Evolutionary conservation across 2,888 invertebrate genomes (phyloP), one percentile per base, ranked within the genome.

Genomic region (Apamea monoglypha): DNA sequence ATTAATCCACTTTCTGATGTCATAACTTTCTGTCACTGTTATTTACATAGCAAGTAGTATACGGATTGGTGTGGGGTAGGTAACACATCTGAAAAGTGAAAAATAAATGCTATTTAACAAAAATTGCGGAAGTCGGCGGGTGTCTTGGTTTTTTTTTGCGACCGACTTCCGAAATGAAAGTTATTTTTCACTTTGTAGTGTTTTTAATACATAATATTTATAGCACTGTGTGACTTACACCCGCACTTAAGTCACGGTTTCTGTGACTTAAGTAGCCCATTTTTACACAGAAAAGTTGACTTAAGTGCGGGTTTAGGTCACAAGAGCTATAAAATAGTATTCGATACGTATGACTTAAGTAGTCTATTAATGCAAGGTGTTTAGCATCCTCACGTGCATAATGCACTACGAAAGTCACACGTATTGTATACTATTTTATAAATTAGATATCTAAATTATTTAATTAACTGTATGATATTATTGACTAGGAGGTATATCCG

Each of bases 401-500:
- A n/a, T 59, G 12, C 4, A n/a, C n/a, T n/a, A 12, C 25, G 0
- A n/a, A 56, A 56, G n/a, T 59, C 56, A 59, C n/a, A 59, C 4
- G 12, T n/a, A 14, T 59, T 12, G 12, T n/a, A n/a, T 12, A 25
- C 12, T 25, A 25, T 10, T 36, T 36, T 18, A n/a, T 12, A 71
- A 10, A 1, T 36, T 36, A 36, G n/a, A 36, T 36, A 7, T 36
- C 12, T 61, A 61, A 21, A n/a, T 61, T 4, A 36, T 71, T 7
- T 14, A 21, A 71, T 63, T 61, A 71, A 36, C 63, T n/a, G 36
- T 36, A 59, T 59, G n/a, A 21, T 59, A n/a, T n/a, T 44, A 44
- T 68, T n/a, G 10, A 21, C 7, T 94, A 92, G 97, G 98, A 2
- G 97, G 97, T 6, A 97, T 98, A 66, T 97, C 98, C 0, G 98